Evolutionary conservation across 1,140 invertebrate genomes (phyloP), one percentile per base, ranked within the genome.

Genomic region (Patella vulgata): DNA sequence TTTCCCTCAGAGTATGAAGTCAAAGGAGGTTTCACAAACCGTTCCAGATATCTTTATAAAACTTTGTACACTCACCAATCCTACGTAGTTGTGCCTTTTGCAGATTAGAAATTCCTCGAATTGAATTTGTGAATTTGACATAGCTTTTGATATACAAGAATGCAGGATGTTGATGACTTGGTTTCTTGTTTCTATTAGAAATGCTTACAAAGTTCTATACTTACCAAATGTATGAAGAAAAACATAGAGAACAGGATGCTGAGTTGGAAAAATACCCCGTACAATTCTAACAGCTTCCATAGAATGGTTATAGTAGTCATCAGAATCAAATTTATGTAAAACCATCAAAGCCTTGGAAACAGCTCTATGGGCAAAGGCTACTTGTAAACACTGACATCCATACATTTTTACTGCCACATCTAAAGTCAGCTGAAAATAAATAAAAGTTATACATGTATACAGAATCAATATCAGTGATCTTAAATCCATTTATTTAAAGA

Each of bases 221-320:
- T 71, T 62, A 82, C 80, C 79, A 50, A 80, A 71, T 12, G 75
- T 81, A 54, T 75, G 67, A 11, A 76, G 66, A 65, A 79, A 82
- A n/a, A 77, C 33, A 27, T 78, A 71, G 50, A 81, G 62, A 59
- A 72, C 62, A 3, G 79, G 73, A 54, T 78, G 74, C 14, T 68
- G 43, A 3, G 71, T 58, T n/a, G 70, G 66, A n/a, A 81, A 60
- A 19, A 66, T 44, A 62, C 44, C 50, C 30, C 71, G 58, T 4
- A 78, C 78, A 6, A 79, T 78, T n/a, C 74, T 70, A 11, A 74
- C 47, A 28, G 73, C 76, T 63, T 77, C 75, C 40, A 72, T 68
- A 28, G 78, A 71, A 67, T 80, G 76, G 17, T 47, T 19, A n/a
- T 70, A 61, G 57, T 74, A 75, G 12, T 76, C 73, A 23, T 74